Conservation (phyloP, 2,113 vertebrate genomes). For the Oplegnathus fasciatus region DNA sequence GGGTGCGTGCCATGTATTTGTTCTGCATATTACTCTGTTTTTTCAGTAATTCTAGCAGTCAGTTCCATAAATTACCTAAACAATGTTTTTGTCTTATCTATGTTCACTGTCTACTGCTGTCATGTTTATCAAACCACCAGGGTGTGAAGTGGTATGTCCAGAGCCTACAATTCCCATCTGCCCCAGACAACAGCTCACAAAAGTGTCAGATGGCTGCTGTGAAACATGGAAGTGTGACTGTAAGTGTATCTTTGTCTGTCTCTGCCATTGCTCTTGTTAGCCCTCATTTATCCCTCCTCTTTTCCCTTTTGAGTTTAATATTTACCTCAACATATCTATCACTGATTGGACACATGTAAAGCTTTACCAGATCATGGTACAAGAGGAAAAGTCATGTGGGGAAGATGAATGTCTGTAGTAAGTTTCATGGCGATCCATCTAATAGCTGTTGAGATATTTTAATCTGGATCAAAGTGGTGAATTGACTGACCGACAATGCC, state of each 20-base stretch:
- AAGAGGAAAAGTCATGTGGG: neutral
- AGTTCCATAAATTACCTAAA: neutral
- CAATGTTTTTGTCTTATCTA: neutral
- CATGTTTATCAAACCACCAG: neutral
- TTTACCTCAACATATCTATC: neutral
- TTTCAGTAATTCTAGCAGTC: neutral
- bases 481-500: neutral
- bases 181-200: conserved; percentile 51
- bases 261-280: neutral
- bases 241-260: conserved; percentile 62
- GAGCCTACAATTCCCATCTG: conserved; percentile 55
- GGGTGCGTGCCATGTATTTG: neutral
- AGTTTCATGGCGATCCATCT: neutral
- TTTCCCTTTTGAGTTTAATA: neutral
- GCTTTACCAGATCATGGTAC: neutral
- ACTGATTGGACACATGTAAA: neutral
- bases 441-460: neutral
- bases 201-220: conserved; percentile 79
- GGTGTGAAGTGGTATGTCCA: conserved; percentile 59
- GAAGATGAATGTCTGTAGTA: neutral
- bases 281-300: neutral
- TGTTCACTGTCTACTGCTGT: neutral
- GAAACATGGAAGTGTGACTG: conserved; percentile 80
- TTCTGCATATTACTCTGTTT: neutral
- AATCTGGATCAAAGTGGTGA: neutral